A percentile compares a stretch with the other conserved stretches of the same genome.
Evolutionary conservation across 2,113 vertebrate species (phyloP).

Genomic region (Hydrolagus affinis): DNA sequence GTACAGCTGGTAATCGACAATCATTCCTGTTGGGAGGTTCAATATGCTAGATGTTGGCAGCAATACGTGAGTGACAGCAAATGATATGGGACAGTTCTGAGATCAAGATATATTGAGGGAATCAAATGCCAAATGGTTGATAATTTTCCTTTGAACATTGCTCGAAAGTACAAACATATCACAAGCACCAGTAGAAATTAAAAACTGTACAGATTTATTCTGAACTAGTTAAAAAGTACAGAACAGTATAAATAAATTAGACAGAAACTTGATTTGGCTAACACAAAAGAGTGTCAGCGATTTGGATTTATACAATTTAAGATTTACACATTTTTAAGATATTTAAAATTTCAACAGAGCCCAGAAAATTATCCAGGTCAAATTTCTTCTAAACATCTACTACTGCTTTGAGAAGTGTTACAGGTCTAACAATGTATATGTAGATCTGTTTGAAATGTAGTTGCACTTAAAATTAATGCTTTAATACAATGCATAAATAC

Average conservation of each 20-base stretch:
- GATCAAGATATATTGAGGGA: background rate
- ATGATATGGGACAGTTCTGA: background rate
- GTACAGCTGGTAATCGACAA: background rate
- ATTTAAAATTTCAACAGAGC: background rate
- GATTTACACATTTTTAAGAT: background rate
- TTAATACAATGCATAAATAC: slow-evolving; percentile 26
- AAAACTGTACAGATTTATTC: slow-evolving; percentile 29
- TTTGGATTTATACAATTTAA: slow-evolving; percentile 13
- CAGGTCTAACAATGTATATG: background rate
- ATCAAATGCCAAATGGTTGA: background rate
- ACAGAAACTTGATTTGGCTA: slow-evolving; percentile 30
- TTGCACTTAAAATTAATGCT: slow-evolving; percentile 29
- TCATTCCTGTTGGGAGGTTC: background rate
- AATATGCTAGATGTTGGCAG: background rate
- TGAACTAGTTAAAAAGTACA: slow-evolving; percentile 15
- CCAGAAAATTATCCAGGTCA: slow-evolving; percentile 8
- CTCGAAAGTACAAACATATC: background rate
- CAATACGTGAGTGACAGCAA: no score
- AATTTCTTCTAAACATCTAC: background rate
- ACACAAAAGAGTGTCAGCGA: background rate
- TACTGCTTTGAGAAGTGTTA: slow-evolving; percentile 4
- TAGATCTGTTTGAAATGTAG: slow-evolving; percentile 15
- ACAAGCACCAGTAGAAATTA: background rate
- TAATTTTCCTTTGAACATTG: background rate
- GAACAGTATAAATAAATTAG: slow-evolving; percentile 23